phyloP scores from a whole-genome alignment of 2,888 invertebrate species.

The Xestia sexstrigata region DNA sequence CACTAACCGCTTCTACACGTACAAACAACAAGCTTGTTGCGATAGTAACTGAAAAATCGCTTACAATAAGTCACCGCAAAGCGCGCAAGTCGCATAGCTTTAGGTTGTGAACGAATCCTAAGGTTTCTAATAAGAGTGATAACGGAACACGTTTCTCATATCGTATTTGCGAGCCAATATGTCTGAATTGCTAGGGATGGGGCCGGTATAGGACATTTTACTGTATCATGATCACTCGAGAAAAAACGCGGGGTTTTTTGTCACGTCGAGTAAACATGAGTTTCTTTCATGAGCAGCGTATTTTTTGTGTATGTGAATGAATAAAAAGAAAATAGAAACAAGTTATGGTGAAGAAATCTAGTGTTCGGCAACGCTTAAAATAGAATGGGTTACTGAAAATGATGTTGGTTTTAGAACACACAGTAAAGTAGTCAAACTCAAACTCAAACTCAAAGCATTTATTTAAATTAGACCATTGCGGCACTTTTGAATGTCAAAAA shows the following conservation, averaged over 20 bases:
- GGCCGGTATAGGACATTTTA: conserved; percentile 37
- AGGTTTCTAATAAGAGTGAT: conserved; percentile 58
- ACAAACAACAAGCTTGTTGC: not conserved
- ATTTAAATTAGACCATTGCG: too few relatives aligned
- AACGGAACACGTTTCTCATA: conserved; percentile 66
- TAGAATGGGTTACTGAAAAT: too few relatives aligned
- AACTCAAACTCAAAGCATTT: too few relatives aligned
- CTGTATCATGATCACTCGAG: conserved; percentile 44
- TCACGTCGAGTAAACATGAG: conserved; percentile 32
- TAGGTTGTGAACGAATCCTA: not conserved
- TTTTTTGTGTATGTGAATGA: conserved; percentile 22
- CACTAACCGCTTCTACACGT: not conserved
- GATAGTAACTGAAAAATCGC: not conserved
- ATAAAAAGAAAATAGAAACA: conserved; percentile 3
- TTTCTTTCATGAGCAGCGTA: conserved; percentile 45
- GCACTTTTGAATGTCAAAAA: too few relatives aligned
- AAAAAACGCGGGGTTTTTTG: conserved; percentile 47
- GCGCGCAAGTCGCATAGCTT: not conserved
- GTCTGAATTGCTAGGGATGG: conserved; percentile 62
- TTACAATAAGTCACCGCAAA: not conserved
- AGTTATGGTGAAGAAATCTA: too few relatives aligned
- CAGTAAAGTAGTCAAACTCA: too few relatives aligned
- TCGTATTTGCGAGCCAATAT: conserved; percentile 65
- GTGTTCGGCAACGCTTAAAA: too few relatives aligned
- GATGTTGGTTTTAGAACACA: too few relatives aligned